These are phyloP conservation scores for Procambarus virginalis DNA, from an alignment of 1,140 invertebrate genomes.

Conservation along the genomic window DNA sequence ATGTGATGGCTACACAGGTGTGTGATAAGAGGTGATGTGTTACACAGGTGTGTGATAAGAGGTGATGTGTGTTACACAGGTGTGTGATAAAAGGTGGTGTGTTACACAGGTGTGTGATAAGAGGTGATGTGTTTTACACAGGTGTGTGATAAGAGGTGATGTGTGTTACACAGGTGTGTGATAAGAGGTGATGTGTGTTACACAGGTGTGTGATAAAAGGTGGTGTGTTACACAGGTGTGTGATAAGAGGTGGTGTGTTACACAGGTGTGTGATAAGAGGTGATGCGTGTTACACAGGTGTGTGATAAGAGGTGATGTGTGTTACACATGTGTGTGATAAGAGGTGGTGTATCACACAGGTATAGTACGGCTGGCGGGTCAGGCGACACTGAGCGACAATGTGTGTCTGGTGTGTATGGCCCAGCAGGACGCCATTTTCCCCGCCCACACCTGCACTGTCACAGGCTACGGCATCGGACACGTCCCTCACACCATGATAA, in stretches of 20 bases:
- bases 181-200: too few species aligned
- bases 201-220: neutral
- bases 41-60: neutral
- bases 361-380: conserved; percentile 71
- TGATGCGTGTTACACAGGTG: too few species aligned
- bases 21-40: too few species aligned
- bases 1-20: too few species aligned
- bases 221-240: too few species aligned
- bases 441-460: conserved; percentile 71
- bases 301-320: too few species aligned
- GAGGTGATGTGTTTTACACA: neutral
- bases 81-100: too few species aligned
- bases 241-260: too few species aligned
- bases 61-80: neutral
- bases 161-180: too few species aligned
- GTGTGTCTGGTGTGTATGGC: conserved; percentile 75
- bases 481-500: neutral
- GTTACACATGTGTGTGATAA: neutral
- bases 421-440: conserved; percentile 68
- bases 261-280: neutral
- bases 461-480: conserved; percentile 71
- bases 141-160: neutral
- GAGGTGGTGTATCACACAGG: conserved; percentile 9
- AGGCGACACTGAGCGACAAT: conserved; percentile 72
- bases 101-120: neutral